Evolutionary conservation across 2,888 invertebrate genomes (phyloP).

Genomic region (Maniola hyperantus): DNA sequence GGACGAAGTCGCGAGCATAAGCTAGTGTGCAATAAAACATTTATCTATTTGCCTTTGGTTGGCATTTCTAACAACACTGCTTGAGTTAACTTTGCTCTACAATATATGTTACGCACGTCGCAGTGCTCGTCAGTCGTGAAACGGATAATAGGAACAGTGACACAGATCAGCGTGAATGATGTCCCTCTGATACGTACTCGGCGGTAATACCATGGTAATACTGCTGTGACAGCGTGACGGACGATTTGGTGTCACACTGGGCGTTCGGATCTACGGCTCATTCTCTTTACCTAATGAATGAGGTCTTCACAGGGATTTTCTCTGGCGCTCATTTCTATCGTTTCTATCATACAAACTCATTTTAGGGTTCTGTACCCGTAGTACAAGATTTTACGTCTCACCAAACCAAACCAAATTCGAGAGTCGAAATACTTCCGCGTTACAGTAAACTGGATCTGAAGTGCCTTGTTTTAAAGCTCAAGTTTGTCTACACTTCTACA

Average conservation of each 20-base stretch:
- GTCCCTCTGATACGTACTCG: slow-evolving; percentile 21
- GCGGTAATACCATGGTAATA: slow-evolving; percentile 25
- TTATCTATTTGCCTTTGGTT: no score
- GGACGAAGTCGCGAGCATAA: no score
- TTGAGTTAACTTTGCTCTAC: no score
- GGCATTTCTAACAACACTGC: no score
- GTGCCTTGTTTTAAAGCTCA: no score
- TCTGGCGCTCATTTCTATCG: background rate
- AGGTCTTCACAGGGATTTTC: slow-evolving; percentile 4
- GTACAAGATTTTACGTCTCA: no score
- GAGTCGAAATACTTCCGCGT: no score
- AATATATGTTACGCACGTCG: background rate
- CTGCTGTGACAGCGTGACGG: slow-evolving; percentile 31
- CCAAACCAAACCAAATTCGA: no score
- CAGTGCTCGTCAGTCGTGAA: slow-evolving; percentile 5
- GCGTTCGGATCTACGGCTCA: slow-evolving; percentile 8
- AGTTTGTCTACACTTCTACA: no score
- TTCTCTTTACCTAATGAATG: slow-evolving; percentile 8
- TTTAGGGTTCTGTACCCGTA: no score
- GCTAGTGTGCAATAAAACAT: no score
- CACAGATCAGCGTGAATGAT: slow-evolving; percentile 28
- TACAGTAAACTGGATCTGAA: no score
- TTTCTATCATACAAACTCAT: background rate
- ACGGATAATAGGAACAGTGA: background rate
- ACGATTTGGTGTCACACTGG: slow-evolving; percentile 14